These are phyloP conservation scores for Marronus borbonicus DNA, from an alignment of 2,888 invertebrate genomes.

Conservation along the genomic window DNA sequence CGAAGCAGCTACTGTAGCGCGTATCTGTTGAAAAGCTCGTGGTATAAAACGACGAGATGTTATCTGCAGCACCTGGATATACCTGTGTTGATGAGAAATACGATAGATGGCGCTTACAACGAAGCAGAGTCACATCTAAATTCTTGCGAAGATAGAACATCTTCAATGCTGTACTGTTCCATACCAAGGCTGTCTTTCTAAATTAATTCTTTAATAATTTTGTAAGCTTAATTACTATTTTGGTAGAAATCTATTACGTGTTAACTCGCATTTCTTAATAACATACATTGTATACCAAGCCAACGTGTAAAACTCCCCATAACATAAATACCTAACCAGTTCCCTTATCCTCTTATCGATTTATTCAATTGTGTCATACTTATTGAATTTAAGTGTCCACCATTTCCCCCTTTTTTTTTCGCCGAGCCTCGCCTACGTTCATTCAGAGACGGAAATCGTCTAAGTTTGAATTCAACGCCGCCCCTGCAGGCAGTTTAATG, in stretches of 20 bases:
- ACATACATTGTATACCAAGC: no score
- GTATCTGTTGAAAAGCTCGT: background rate
- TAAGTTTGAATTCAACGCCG: conserved; percentile 43
- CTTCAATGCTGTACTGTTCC: no score
- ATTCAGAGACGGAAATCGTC: conserved; percentile 37
- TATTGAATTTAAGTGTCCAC: conserved; percentile 36
- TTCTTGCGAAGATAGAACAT: background rate
- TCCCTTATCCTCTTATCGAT: background rate
- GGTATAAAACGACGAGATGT: conserved; percentile 18
- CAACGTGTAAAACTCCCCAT: no score
- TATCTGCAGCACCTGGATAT: conserved; percentile 34
- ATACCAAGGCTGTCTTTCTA: no score
- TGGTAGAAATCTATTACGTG: no score
- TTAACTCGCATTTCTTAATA: no score
- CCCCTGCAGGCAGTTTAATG: conserved; percentile 39
- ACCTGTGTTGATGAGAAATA: background rate
- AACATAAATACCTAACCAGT: background rate
- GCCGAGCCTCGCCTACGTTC: background rate
- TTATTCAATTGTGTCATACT: background rate
- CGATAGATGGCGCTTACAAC: conserved; percentile 16
- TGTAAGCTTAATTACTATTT: no score
- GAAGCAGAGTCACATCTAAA: background rate
- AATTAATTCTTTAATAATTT: no score
- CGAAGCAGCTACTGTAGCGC: no score
- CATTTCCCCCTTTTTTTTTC: background rate